Base-by-base conservation (phyloP, 2,797 vertebrate genomes). In the Hippocampus kuda region DNA sequence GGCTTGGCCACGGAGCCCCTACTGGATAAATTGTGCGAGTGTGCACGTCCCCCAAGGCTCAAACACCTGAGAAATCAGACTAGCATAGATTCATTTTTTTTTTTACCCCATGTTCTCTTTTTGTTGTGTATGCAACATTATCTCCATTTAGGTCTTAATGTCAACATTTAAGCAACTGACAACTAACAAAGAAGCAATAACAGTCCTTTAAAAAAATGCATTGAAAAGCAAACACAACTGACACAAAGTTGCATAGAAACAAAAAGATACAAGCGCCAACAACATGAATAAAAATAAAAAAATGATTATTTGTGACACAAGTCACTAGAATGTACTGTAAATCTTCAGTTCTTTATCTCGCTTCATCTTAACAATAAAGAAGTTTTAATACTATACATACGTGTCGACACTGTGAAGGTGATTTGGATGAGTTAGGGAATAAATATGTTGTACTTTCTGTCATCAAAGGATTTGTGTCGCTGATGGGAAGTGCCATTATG, bases 351-450 rank as follows among this genome's bases (percentile, higher is more conserved):
- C 13, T 27, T 15, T 15, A 3, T 18, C 18, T 34, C 38, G 9
- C 16, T 34, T 38, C 59, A 20, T 61, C 18, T 38, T 60, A 8
- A 18, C 26, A 34, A 7, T 60, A 34, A 60, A 60, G 5, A 27
- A 16, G 18, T 34, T 3, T 61, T 30, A 30, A 48, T 15, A 7
- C n/a, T 11, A 24, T 53, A 9, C 49, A 22, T 48, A 48, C 59
- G 67, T 62, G 71, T 70, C 51, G 56, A 22, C 65, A 27, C 60
- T 26, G 46, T 57, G 48, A 72, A 66, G 38, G 66, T 79, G 60
- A 81, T 83, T 73, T 65, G 66, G 68, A 82, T 77, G 34, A 77
- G 81, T 86, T 74, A 83, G 79, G 62, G 44, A 72, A 38, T 38
- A 38, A 80, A 74, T 24, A 65, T 38, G 62, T 65, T 75, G 27